Percentiles rank a stretch among this genome's conserved stretches.
Evolutionary conservation across 2,113 vertebrate genomes (phyloP).

Genomic region (Thunnus thynnus): DNA sequence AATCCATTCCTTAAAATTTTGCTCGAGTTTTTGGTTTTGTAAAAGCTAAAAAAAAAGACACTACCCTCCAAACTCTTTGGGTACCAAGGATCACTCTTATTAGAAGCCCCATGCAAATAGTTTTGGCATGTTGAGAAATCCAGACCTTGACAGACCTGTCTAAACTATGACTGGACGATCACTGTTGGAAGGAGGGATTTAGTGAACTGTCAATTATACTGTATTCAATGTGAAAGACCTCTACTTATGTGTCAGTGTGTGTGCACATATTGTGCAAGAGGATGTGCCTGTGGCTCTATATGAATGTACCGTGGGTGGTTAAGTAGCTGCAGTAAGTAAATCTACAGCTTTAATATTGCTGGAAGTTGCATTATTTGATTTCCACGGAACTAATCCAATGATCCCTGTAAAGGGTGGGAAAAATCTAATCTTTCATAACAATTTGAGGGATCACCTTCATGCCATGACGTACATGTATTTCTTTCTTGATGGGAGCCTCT

Average conservation of each 20-base stretch:
- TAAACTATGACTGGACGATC: not conserved
- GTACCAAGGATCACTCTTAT: not conserved
- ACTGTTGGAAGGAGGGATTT: not conserved
- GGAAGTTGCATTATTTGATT: conserved; percentile 54
- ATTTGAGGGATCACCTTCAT: conserved; percentile 35
- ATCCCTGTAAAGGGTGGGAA: conserved; percentile 27
- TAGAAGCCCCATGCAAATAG: not conserved
- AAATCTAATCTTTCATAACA: conserved; percentile 29
- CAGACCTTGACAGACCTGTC: not conserved
- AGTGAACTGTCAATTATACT: not conserved
- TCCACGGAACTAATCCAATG: conserved; percentile 45
- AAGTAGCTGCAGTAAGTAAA: conserved; percentile 21
- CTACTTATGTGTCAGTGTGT: not conserved
- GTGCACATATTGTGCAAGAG: not conserved
- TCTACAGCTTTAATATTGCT: conserved; percentile 27
- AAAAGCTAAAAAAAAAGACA: not conserved
- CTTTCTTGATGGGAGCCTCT: not conserved
- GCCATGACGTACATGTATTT: conserved; percentile 1
- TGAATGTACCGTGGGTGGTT: conserved; percentile 15
- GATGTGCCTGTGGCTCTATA: not conserved
- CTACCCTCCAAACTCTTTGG: not conserved
- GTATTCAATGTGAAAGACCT: not conserved
- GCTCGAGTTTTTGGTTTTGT: not conserved
- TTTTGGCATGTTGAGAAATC: not conserved
- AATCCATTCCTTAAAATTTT: no score